Percentiles rank a stretch among this genome's conserved stretches.
These are phyloP conservation scores for Tinea trinotella DNA, from an alignment of 2,888 invertebrate genomes.

Conservation along the genomic window DNA sequence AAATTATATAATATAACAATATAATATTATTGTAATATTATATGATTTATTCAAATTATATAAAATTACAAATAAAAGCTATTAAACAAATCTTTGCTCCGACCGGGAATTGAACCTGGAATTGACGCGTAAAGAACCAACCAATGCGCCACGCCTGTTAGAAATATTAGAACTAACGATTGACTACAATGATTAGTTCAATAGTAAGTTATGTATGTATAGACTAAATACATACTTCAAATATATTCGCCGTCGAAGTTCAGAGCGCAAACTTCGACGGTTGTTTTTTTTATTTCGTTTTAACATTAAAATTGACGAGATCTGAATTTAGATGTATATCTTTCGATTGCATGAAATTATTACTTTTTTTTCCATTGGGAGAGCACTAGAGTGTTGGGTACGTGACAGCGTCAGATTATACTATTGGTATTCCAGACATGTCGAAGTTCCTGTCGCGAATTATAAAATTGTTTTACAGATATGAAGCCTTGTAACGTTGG, in stretches of 20 bases:
- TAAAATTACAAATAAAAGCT: no score
- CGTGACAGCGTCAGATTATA: slow-evolving; percentile 56
- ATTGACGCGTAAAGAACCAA: no score
- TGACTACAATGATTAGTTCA: no score
- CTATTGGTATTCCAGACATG: slow-evolving; percentile 62
- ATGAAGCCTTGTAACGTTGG: slow-evolving; percentile 29
- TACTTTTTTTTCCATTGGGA: slow-evolving; percentile 52
- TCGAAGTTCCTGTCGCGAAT: slow-evolving; percentile 53
- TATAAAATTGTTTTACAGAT: slow-evolving; percentile 59
- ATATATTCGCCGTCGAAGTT: background rate
- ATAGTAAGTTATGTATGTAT: no score
- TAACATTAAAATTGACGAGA: slow-evolving; percentile 48
- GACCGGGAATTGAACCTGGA: no score
- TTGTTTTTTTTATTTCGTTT: background rate
- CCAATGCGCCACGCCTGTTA: no score
- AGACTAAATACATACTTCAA: background rate
- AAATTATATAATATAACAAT: no score
- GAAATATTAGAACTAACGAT: no score
- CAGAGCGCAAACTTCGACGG: background rate
- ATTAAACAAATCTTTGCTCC: no score
- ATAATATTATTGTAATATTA: no score
- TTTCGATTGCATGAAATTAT: slow-evolving; percentile 62
- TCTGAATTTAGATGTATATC: slow-evolving; percentile 55
- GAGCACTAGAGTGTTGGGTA: slow-evolving; percentile 49
- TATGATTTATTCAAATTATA: no score